Conservation (phyloP, 2,888 invertebrate species). For the Papilio protenor region DNA sequence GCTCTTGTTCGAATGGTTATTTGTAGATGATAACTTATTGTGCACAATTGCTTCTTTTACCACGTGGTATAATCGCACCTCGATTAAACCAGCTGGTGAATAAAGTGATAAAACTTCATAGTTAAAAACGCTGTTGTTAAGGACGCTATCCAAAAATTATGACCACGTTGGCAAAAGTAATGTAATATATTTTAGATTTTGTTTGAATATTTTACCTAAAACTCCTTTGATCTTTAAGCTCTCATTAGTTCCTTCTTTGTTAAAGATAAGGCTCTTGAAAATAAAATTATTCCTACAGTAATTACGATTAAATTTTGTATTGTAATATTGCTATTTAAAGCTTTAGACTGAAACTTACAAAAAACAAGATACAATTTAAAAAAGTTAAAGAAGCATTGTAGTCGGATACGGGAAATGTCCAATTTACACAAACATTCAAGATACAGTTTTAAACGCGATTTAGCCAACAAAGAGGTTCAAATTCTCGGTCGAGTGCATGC, state of each 20-base stretch:
- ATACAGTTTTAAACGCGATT: conserved; percentile 74
- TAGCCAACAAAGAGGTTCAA: conserved; percentile 77
- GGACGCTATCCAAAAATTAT: not conserved
- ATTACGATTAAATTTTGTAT: not conserved
- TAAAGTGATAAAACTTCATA: too few relatives aligned
- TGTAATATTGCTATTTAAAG: not conserved
- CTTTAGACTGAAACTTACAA: not conserved
- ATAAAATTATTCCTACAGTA: not conserved
- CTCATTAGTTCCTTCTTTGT: conserved; percentile 2
- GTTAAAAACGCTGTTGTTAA: not conserved
- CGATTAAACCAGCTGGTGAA: too few relatives aligned
- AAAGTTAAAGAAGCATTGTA: conserved; percentile 4
- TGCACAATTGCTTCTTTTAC: too few relatives aligned
- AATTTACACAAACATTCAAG: conserved; percentile 51
- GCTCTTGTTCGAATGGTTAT: too few relatives aligned
- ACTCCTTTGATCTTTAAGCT: not conserved
- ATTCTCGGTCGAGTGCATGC: conserved; percentile 80
- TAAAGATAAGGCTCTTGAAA: not conserved
- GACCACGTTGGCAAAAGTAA: not conserved
- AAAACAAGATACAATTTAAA: not conserved
- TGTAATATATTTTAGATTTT: not conserved
- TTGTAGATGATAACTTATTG: too few relatives aligned
- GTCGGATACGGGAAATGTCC: conserved; percentile 35
- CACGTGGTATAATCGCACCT: too few relatives aligned
- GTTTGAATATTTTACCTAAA: not conserved